phyloP scores from a whole-genome alignment of 2,888 invertebrate species.

The Scrobipalpa costella region DNA sequence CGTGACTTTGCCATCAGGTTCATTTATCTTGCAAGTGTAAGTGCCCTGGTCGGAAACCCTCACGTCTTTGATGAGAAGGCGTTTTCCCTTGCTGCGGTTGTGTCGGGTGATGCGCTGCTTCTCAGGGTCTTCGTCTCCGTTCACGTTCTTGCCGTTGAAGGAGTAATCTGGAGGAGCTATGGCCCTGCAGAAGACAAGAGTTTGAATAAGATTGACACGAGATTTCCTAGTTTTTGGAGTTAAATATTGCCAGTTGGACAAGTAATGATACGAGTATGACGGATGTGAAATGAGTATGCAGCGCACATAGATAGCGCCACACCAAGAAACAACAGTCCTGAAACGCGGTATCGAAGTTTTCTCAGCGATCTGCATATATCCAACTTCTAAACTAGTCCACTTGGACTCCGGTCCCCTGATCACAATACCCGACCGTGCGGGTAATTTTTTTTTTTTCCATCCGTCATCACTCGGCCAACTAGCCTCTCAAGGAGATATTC shows the following conservation, averaged over 20 bases:
- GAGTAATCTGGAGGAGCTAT: slow-evolving; percentile 61
- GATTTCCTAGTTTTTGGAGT: not conserved
- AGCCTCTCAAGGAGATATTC: no score
- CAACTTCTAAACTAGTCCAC: no score
- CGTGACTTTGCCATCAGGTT: slow-evolving; percentile 53
- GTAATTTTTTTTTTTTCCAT: no score
- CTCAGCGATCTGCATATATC: no score
- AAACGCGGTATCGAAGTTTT: no score
- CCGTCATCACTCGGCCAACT: no score
- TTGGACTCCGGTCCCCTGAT: no score
- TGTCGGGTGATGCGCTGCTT: slow-evolving; percentile 58
- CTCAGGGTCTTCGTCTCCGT: slow-evolving; percentile 41
- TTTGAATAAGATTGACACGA: not conserved
- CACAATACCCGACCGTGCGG: no score
- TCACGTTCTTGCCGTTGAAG: slow-evolving; percentile 58
- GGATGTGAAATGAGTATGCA: no score
- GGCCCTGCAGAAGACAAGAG: slow-evolving; percentile 47
- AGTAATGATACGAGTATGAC: not conserved
- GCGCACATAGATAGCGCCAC: no score
- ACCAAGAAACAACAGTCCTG: no score
- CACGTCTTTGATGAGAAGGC: slow-evolving; percentile 62
- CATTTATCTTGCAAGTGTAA: slow-evolving; percentile 61
- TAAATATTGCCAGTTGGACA: not conserved
- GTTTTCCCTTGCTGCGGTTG: slow-evolving; percentile 64
- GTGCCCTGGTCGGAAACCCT: slow-evolving; percentile 55